These are phyloP conservation scores for Rugalucina vietnamica DNA, from an alignment of 2,888 invertebrate genomes.

Conservation along the genomic window DNA sequence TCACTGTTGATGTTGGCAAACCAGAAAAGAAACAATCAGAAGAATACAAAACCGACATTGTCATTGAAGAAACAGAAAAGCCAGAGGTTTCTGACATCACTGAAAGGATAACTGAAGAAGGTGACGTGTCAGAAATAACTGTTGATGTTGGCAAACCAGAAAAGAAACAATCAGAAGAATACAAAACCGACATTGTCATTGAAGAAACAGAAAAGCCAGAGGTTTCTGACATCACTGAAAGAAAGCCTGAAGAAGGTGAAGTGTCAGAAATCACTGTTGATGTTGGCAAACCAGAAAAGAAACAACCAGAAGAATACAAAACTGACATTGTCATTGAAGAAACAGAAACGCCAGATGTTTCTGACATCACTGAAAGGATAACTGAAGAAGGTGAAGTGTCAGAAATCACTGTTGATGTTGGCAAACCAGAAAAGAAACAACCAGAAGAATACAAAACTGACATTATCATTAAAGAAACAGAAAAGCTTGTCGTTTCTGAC, in stretches of 20 bases:
- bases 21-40: constrained; percentile 3
- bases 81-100: background rate
- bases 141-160: background rate
- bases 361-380: no score
- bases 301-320: no score
- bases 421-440: no score
- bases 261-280: background rate
- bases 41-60: constrained; percentile 18
- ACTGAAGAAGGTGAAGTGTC: no score
- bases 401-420: no score
- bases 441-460: no score
- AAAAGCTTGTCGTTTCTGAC: no score
- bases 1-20: background rate
- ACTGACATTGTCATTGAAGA: no score
- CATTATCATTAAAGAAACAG: no score
- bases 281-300: constrained; percentile 1
- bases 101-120: background rate
- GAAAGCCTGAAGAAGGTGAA: background rate
- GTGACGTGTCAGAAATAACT: background rate
- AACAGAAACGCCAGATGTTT: no score
- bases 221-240: no score
- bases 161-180: background rate
- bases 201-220: background rate
- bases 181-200: constrained; percentile 6
- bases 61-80: background rate